Conservation (phyloP, 1,140 invertebrate genomes). For the Anadara kagoshimensis region DNA sequence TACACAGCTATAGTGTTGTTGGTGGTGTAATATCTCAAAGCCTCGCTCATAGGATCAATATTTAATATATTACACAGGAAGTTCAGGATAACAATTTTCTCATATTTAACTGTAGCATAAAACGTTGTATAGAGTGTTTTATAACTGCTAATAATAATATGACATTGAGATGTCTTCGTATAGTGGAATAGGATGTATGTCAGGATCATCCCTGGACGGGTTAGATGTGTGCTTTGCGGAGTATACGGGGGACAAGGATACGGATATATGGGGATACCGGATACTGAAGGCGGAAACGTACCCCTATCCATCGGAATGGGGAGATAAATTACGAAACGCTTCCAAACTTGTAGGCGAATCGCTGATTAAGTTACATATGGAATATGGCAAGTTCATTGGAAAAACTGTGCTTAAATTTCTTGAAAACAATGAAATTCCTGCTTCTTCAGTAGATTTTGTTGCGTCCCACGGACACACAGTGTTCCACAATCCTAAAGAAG, state of each 20-base stretch:
- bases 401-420: slow-evolving; percentile 54
- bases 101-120: background rate
- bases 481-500: slow-evolving; percentile 64
- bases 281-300: slow-evolving; percentile 57
- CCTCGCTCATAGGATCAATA: background rate
- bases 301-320: slow-evolving; percentile 54
- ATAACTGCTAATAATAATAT: background rate
- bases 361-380: slow-evolving; percentile 60
- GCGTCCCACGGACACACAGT: slow-evolving; percentile 68
- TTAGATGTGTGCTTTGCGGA: slow-evolving; percentile 66
- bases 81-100: background rate
- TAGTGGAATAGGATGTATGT: slow-evolving; percentile 66
- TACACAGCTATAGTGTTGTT: background rate
- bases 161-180: slow-evolving; percentile 60
- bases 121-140: background rate
- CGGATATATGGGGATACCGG: slow-evolving; percentile 64
- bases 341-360: slow-evolving; percentile 49
- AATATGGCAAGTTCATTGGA: slow-evolving; percentile 64
- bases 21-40: background rate
- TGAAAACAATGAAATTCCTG: slow-evolving; percentile 33
- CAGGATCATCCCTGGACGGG: slow-evolving; percentile 69
- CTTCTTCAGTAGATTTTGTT: slow-evolving; percentile 55
- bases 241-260: slow-evolving; percentile 61
- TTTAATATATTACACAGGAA: background rate
- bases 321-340: slow-evolving; percentile 48